Evolutionary conservation across 2,113 vertebrate species (phyloP).

Genomic region (Hydrolagus affinis): DNA sequence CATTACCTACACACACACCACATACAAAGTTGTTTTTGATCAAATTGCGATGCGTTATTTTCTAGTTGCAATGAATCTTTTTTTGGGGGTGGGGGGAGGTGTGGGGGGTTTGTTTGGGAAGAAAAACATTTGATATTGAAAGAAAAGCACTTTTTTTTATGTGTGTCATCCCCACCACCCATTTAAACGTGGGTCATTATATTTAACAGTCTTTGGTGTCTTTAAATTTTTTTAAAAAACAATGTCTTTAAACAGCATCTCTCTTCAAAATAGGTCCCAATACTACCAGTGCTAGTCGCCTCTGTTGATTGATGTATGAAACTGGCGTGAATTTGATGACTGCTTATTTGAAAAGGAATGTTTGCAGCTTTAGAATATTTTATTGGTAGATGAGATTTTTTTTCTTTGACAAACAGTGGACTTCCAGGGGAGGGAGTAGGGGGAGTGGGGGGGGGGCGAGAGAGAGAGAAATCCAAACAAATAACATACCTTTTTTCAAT

Average conservation of each 20-base stretch:
- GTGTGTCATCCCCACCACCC: too few relatives aligned
- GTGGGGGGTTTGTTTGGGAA: too few relatives aligned
- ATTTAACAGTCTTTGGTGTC: not conserved
- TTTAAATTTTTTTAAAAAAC: too few relatives aligned
- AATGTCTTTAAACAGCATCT: not conserved
- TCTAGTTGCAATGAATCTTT: not conserved
- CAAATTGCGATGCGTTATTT: not conserved
- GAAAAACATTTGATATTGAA: not conserved
- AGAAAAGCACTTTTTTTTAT: too few relatives aligned
- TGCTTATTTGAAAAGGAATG: not conserved
- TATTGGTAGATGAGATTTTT: not conserved
- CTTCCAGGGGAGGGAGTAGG: not conserved
- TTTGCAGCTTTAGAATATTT: not conserved
- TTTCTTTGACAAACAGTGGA: not conserved
- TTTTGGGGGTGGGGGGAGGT: too few relatives aligned
- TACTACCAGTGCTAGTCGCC: too few relatives aligned
- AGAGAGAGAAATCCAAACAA: not conserved
- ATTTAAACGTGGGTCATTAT: not conserved
- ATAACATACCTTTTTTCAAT: conserved; percentile 36
- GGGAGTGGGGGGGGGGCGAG: too few relatives aligned
- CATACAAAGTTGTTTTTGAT: not conserved
- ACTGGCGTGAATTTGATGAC: conserved; percentile 10
- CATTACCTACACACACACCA: too few relatives aligned
- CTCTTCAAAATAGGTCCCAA: not conserved
- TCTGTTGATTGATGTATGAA: not conserved